These are phyloP conservation scores for Gymnoscopelus microlampas DNA, from an alignment of 2,797 vertebrate genomes.

Conservation along the genomic window DNA sequence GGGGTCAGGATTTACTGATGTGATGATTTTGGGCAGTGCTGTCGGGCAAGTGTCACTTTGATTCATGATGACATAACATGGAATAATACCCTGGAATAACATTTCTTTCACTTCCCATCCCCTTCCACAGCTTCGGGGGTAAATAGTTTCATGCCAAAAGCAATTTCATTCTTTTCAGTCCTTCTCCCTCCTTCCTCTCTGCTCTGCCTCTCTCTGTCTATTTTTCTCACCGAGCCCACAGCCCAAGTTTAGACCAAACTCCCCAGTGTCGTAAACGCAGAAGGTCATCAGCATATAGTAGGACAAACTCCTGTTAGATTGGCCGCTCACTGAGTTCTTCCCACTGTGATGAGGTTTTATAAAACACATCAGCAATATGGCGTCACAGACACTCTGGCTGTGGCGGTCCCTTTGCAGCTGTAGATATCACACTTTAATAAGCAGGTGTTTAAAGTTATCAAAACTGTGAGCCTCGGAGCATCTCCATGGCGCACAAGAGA, in stretches of 20 bases:
- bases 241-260: slow-evolving; percentile 21
- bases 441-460: slow-evolving; percentile 70
- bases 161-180: slow-evolving; percentile 47
- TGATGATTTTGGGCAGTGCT: slow-evolving; percentile 51
- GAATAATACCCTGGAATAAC: slow-evolving; percentile 37
- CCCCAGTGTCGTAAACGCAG: slow-evolving; percentile 46
- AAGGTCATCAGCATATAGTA: slow-evolving; percentile 27
- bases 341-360: slow-evolving; percentile 37
- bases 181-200: slow-evolving; percentile 20
- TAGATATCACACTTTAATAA: slow-evolving; percentile 73
- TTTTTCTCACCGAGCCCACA: slow-evolving; percentile 38
- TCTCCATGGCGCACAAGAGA: slow-evolving; percentile 56
- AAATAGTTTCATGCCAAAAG: slow-evolving; percentile 50
- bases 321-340: slow-evolving; percentile 17
- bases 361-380: slow-evolving; percentile 39
- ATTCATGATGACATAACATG: slow-evolving; percentile 57
- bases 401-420: slow-evolving; percentile 60
- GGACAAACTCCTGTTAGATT: slow-evolving; percentile 58
- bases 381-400: slow-evolving; percentile 38
- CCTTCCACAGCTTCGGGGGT: slow-evolving; percentile 25
- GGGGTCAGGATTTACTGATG: slow-evolving; percentile 46
- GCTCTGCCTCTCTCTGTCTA: background rate
- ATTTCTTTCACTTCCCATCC: slow-evolving; percentile 38
- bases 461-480: slow-evolving; percentile 63
- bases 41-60: slow-evolving; percentile 60